Evolutionary conservation across 2,888 invertebrate genomes (phyloP).

Genomic region (Eudasyphora cyanicolor): DNA sequence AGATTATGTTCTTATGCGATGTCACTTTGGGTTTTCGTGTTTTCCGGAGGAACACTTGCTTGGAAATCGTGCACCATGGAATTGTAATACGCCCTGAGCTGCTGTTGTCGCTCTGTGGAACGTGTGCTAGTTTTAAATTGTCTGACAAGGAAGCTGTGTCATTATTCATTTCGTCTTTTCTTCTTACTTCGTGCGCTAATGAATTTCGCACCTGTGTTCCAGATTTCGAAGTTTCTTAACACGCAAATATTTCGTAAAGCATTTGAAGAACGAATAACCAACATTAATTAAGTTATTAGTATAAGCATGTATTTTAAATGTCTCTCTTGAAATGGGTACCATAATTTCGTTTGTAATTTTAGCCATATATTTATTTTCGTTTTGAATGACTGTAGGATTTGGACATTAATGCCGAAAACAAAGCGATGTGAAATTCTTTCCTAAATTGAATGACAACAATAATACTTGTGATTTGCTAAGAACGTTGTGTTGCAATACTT

Average conservation of each 20-base stretch:
- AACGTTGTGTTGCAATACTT: too few species aligned
- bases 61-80: not conserved
- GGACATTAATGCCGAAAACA: too few species aligned
- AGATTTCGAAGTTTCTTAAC: slow-evolving; percentile 2
- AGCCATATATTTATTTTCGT: too few species aligned
- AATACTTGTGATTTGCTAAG: too few species aligned
- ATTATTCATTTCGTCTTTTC: slow-evolving; percentile 27
- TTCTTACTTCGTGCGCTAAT: not conserved
- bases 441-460: too few species aligned
- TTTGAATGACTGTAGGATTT: too few species aligned
- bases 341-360: not conserved
- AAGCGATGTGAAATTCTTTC: too few species aligned
- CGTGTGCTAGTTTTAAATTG: slow-evolving; percentile 18
- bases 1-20: slow-evolving; percentile 9
- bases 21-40: not conserved
- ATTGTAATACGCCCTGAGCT: not conserved
- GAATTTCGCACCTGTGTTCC: slow-evolving; percentile 26
- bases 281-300: slow-evolving; percentile 21
- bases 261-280: not conserved
- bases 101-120: not conserved
- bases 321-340: not conserved
- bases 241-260: not conserved
- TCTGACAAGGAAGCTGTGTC: slow-evolving; percentile 30
- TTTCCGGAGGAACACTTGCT: slow-evolving; percentile 3
- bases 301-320: not conserved